A percentile compares a stretch with the other conserved stretches of the same genome.
phyloP scores from a whole-genome alignment of 2,888 invertebrate genomes.

The Hecatera dysodea region DNA sequence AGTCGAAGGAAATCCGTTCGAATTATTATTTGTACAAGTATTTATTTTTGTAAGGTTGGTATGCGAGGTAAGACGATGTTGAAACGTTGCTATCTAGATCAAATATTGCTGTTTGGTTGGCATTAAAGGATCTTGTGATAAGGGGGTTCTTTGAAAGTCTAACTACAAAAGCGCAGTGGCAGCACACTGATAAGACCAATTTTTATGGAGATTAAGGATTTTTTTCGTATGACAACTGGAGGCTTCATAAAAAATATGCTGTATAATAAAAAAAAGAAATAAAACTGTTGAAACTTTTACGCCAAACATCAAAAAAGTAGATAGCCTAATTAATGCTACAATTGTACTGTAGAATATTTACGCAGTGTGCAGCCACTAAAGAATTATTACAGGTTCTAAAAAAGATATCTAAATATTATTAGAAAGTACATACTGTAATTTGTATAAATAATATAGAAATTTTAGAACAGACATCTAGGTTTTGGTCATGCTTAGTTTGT shows the following conservation, averaged over 20 bases:
- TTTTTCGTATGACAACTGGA: background rate
- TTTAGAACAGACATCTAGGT: slow-evolving; percentile 46
- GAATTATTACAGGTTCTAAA: slow-evolving; percentile 30
- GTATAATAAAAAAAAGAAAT: too few species aligned
- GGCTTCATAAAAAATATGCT: too few species aligned
- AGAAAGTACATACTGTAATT: slow-evolving; percentile 35
- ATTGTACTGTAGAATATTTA: too few species aligned
- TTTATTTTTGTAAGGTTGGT: slow-evolving; percentile 31
- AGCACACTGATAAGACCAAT: slow-evolving; percentile 39
- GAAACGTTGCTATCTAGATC: slow-evolving; percentile 58
- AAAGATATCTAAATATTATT: slow-evolving; percentile 53
- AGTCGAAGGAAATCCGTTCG: slow-evolving; percentile 60
- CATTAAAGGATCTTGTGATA: slow-evolving; percentile 54
- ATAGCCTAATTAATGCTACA: background rate
- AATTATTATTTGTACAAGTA: slow-evolving; percentile 33
- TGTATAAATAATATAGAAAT: slow-evolving; percentile 32
- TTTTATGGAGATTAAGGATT: background rate
- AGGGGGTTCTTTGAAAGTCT: slow-evolving; percentile 50
- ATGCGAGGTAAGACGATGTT: slow-evolving; percentile 52
- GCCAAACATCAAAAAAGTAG: too few species aligned
- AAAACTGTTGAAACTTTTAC: too few species aligned
- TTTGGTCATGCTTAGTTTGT: slow-evolving; percentile 58
- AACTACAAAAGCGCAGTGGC: slow-evolving; percentile 56
- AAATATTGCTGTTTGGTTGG: slow-evolving; percentile 49
- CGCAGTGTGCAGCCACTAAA: slow-evolving; percentile 30